Evolutionary conservation across 2,888 invertebrate genomes (phyloP).

Genomic region (Cremastobaeus sp.): DNA sequence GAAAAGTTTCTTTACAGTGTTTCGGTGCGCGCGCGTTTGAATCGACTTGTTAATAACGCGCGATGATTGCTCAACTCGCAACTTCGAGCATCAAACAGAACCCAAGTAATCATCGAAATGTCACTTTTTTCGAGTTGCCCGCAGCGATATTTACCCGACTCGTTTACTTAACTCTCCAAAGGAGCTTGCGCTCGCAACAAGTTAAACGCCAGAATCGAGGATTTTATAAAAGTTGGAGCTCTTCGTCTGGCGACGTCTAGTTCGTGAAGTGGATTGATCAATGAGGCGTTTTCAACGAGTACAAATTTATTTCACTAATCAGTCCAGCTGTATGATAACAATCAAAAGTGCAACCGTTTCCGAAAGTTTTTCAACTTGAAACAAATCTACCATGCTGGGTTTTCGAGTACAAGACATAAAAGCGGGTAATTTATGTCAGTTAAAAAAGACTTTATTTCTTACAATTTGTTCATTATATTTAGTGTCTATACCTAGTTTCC

Average conservation of each 20-base stretch:
- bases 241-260: neutral
- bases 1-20: slow-evolving; percentile 66
- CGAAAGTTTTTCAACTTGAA: too few relatives aligned
- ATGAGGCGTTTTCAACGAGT: slow-evolving; percentile 13
- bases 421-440: too few relatives aligned
- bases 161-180: slow-evolving; percentile 26
- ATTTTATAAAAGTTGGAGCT: slow-evolving; percentile 5
- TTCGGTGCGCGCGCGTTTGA: slow-evolving; percentile 33
- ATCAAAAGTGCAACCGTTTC: neutral
- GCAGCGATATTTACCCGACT: slow-evolving; percentile 17
- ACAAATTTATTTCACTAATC: slow-evolving; percentile 23
- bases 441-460: too few relatives aligned
- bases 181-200: too few relatives aligned
- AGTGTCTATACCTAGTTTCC: too few relatives aligned
- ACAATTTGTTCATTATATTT: too few relatives aligned
- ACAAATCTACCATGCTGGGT: too few relatives aligned
- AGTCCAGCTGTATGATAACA: neutral
- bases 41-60: slow-evolving; percentile 67
- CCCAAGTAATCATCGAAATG: slow-evolving; percentile 32
- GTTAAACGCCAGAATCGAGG: slow-evolving; percentile 24
- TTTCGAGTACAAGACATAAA: too few relatives aligned
- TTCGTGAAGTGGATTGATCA: slow-evolving; percentile 8
- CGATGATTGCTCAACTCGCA: slow-evolving; percentile 61
- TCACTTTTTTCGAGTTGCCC: slow-evolving; percentile 21
- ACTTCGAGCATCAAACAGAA: slow-evolving; percentile 25